Evolutionary conservation across 1,140 invertebrate species (phyloP), one percentile per base, ranked within the genome.

Genomic region (Drosophila hydei): DNA sequence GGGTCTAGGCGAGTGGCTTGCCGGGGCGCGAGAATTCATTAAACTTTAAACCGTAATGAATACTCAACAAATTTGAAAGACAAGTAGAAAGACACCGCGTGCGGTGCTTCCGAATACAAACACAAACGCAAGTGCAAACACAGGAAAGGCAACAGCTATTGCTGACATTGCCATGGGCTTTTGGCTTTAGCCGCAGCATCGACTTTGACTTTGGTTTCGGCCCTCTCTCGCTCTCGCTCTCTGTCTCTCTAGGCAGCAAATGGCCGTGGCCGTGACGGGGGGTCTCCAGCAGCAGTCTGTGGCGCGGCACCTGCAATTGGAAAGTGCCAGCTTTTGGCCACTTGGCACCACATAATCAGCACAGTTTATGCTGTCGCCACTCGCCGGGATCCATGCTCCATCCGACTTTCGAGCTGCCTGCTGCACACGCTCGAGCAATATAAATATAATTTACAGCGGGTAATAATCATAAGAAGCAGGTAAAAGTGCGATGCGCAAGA

Each of bases 361-460:
- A 70, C 61, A 77, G 72, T 77, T 77, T 77, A 77, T 75, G 75
- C 75, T 75, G 72, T 75, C 72, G 72, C 65, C 65, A 58, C 21
- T 23, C 21, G n/a, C 61, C 19, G 52, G 21, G 30, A 38, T 18
- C 19, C 52, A 30, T 42, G n/a, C 21, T 25, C 42, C 38, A 18
- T 47, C 0, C 12, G 58, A n/a, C 65, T 25, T 4, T 7, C 12
- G 36, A 14, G 30, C 58, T 52, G 64, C 64, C 60, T 71, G 61
- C 60, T 56, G 61, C 60, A 64, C 75, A 74, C 72, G 72, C 72
- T 75, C 36, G 56, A 56, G 63, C 64, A 64, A 75, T 75, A 74
- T 77, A 71, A 77, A 77, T 68, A 77, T 77, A 77, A 75, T 76
- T 77, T 74, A 77, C 71, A 75, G 65, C 74, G 58, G 58, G 74